Conservation (phyloP, 2,888 invertebrate species). For the Polymixis flavicincta region DNA sequence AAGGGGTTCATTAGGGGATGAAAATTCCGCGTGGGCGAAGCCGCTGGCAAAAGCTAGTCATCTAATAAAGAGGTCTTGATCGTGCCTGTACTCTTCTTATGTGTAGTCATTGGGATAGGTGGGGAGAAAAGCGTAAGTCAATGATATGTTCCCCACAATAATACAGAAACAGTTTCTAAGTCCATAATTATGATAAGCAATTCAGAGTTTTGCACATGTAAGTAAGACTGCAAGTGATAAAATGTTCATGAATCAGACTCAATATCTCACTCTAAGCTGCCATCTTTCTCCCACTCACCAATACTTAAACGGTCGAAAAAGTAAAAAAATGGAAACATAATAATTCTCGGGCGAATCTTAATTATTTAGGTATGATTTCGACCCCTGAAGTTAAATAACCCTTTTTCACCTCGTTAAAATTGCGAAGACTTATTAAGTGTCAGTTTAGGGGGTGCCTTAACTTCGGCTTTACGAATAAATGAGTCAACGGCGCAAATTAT, state of each 20-base stretch:
- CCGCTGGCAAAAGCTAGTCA: no score
- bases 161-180: not conserved
- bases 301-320: not conserved
- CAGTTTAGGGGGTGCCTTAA: conserved; percentile 59
- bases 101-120: not conserved
- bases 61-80: not conserved
- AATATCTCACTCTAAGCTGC: not conserved
- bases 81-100: not conserved
- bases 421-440: conserved; percentile 68
- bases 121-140: not conserved
- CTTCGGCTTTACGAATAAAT: conserved; percentile 63
- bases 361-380: conserved; percentile 65
- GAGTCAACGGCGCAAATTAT: conserved; percentile 66
- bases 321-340: conserved; percentile 24
- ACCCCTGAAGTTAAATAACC: conserved; percentile 58
- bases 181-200: no score
- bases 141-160: not conserved
- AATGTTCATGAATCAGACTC: not conserved
- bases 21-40: no score
- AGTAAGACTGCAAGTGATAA: not conserved
- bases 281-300: not conserved
- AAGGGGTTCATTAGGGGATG: no score
- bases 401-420: conserved; percentile 65
- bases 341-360: conserved; percentile 47
- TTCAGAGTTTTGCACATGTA: not conserved